A percentile compares a stretch with the other conserved stretches of the same genome.
Evolutionary conservation across 2,888 invertebrate genomes (phyloP).

Genomic region (Pseudanteris insignis): DNA sequence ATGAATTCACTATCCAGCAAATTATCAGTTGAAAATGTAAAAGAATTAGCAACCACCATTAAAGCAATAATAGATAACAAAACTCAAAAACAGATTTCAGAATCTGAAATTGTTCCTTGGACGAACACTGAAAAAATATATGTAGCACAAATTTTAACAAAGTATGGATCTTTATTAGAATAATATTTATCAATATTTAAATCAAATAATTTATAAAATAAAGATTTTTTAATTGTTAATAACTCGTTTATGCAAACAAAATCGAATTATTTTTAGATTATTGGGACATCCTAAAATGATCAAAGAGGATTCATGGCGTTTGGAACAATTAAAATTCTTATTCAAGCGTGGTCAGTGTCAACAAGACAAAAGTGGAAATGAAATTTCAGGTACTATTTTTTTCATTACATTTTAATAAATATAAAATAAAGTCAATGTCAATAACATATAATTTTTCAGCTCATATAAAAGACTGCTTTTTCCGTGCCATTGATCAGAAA

Average conservation of each 20-base stretch:
- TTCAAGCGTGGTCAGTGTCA: constrained; percentile 75
- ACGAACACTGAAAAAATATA: constrained; percentile 76
- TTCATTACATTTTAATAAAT: constrained; percentile 1
- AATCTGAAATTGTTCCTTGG: constrained; percentile 70
- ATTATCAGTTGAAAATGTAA: constrained; percentile 72
- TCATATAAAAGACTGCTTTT: constrained; percentile 76
- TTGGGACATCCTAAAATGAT: constrained; percentile 69
- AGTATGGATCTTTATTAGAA: constrained; percentile 51
- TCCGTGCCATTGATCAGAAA: constrained; percentile 75
- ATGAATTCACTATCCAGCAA: constrained; percentile 73
- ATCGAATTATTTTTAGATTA: constrained; percentile 65
- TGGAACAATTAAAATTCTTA: constrained; percentile 73
- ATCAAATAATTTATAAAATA: constrained; percentile 53
- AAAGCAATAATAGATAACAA: constrained; percentile 72
- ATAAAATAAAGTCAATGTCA: not conserved
- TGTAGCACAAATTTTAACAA: constrained; percentile 71
- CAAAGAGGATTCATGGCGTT: constrained; percentile 73
- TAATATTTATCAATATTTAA: not conserved
- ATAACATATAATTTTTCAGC: constrained; percentile 63
- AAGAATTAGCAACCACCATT: constrained; percentile 72
- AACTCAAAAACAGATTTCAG: constrained; percentile 68
- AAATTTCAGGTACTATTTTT: constrained; percentile 70
- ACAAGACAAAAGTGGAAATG: constrained; percentile 70
- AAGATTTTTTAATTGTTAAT: too few species aligned
- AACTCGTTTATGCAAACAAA: too few species aligned